Percentiles rank a stretch among this genome's conserved stretches.
Evolutionary conservation across 2,797 vertebrate genomes (phyloP).

Genomic region (Percopsis omiscomaycus): DNA sequence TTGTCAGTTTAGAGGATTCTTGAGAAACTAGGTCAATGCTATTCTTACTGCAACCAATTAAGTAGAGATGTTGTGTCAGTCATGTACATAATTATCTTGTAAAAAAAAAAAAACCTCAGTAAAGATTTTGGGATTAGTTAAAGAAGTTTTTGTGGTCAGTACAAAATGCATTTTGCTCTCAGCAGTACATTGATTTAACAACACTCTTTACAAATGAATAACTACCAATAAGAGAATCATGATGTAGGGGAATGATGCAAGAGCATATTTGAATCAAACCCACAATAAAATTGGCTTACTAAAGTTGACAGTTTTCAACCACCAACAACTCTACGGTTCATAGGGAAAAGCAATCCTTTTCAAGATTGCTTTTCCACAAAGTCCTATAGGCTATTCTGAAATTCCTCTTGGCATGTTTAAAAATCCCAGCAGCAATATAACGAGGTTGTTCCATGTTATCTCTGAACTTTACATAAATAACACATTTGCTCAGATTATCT

Average conservation of each 20-base stretch:
- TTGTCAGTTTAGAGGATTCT: constrained; percentile 43
- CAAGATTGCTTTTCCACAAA: constrained; percentile 38
- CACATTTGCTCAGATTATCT: constrained; percentile 28
- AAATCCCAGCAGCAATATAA: constrained; percentile 25
- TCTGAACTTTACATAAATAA: constrained; percentile 6
- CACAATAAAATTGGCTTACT: constrained; percentile 43
- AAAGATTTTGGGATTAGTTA: constrained; percentile 3
- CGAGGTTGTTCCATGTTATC: constrained; percentile 33
- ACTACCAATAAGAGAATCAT: constrained; percentile 24
- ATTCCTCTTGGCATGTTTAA: constrained; percentile 14
- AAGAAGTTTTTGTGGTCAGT: constrained; percentile 16
- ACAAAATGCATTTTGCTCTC: constrained; percentile 25
- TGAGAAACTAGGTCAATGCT: constrained; percentile 50
- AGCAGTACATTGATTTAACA: constrained; percentile 30
- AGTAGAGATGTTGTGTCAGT: constrained; percentile 11
- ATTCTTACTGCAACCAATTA: constrained; percentile 30
- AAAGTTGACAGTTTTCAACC: constrained; percentile 48
- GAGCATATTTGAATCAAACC: constrained; percentile 40
- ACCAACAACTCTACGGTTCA: constrained; percentile 42
- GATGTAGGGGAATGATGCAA: constrained; percentile 48
- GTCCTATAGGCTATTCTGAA: constrained; percentile 7
- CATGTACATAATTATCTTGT: neutral
- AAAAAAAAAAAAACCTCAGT: constrained; percentile 1
- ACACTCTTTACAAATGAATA: constrained; percentile 36
- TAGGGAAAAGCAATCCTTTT: constrained; percentile 19